Base-by-base conservation (phyloP, 1,140 invertebrate genomes). In the Venturia canescens region DNA sequence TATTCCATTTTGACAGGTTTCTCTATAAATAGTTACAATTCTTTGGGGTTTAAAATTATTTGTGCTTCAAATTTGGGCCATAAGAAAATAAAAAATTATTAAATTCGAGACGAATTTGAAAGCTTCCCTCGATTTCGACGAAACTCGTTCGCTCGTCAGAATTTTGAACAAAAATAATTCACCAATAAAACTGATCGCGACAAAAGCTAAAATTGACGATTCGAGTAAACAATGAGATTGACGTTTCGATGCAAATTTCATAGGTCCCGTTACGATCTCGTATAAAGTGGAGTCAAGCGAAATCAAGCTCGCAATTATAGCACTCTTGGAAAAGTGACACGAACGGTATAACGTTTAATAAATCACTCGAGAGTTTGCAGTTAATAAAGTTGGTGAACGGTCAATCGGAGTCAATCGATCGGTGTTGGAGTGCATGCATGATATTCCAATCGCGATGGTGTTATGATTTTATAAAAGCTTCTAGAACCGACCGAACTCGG, bases 261-360 rank as follows among this genome's bases (percentile, higher is more conserved):
- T 13, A 63, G 21, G 26, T 63, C 23, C 4, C 60, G n/a, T 63
- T 63, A 26, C 21, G n/a, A 26, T 27, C 60, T 21, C 23, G 60
- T 63, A 63, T 63, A 23, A 63, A 63, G 60, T 63, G 60, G 60
- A 63, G 60, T 63, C 60, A 63, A 63, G 60, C 60, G 60, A 63
- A 63, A 63, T 63, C 60, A 63, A 63, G 60, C 23, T 63, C 60
- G 23, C 21, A 63, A 63, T 63, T 63, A 63, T 63, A 13, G 23
- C 23, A 6, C 60, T 26, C 60, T 23, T 15, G 60, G n/a, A 63
- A 63, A 63, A 63, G n/a, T 63, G 60, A 63, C 60, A 63, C 60
- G 60, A 63, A 23, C 21, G 27, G 23, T 26, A 63, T 63, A n/a
- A 15, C 21, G n/a, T 18, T 21, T 6, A 26, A 63, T 26, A 63